Evolutionary conservation across 2,113 vertebrate species (phyloP).

Genomic region (Gobio gobio): DNA sequence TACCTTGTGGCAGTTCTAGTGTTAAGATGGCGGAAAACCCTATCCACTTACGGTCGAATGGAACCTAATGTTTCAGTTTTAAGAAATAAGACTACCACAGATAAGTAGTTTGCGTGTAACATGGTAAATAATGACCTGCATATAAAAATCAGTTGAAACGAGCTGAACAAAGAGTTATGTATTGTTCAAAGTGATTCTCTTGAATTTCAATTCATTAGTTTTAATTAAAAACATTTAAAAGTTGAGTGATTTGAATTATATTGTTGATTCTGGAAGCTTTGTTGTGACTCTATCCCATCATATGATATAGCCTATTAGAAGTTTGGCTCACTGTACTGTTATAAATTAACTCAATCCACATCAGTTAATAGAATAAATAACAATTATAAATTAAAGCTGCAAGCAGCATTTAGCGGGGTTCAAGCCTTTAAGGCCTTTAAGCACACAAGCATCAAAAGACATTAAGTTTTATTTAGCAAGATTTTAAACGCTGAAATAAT

Average conservation of each 20-base stretch:
- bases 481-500: too few relatives aligned
- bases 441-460: too few relatives aligned
- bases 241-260: neutral
- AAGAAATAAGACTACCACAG: too few relatives aligned
- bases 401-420: too few relatives aligned
- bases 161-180: neutral
- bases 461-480: too few relatives aligned
- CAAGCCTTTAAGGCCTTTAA: too few relatives aligned
- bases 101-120: too few relatives aligned
- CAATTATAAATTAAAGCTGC: constrained; percentile 5
- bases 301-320: neutral
- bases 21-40: too few relatives aligned
- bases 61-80: too few relatives aligned
- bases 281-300: neutral
- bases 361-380: neutral
- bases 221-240: neutral
- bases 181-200: neutral
- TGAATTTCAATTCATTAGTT: constrained; percentile 4
- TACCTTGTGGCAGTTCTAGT: too few relatives aligned
- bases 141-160: neutral
- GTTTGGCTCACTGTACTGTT: neutral
- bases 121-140: too few relatives aligned
- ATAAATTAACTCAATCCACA: neutral
- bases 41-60: too few relatives aligned
- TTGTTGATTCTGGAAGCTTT: neutral